Base-by-base conservation (phyloP, 2,113 vertebrate genomes). In the Anoura caudifer region DNA sequence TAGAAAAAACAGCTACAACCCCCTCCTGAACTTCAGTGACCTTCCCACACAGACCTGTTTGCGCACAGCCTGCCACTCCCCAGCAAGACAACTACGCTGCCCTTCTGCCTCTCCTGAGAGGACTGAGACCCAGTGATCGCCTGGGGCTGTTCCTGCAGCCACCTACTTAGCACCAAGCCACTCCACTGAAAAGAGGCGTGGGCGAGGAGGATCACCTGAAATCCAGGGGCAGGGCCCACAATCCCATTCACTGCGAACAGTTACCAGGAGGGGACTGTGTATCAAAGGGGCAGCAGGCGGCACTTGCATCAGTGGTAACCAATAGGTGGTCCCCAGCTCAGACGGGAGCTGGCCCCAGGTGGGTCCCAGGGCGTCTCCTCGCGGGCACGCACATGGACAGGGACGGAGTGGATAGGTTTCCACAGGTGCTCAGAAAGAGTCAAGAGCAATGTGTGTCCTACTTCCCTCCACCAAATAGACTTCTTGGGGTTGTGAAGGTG, bases 321-420 rank as follows among this genome's bases (percentile, higher is more conserved):
- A 38, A 69, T 2, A 67, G 45, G 50, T 15, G 7, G 76, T 15
- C 41, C 79, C 84, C 80, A 85, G 86, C 89, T 75, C 47, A 36
- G 95, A 61, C 76, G 87, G 95, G 92, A 93, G 94, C 61, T 52
- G 52, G 77, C 83, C 31, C 28, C 77, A 47, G 83, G 43, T 17
- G 89, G 47, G 67, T 90, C 67, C 38, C 36, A 79, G 54, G 52
- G 52, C 52, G 4, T 94, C 97, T 97, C 96, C 95, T 95, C 45
- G 1, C 93, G 88, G 86, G 88, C 91, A 79, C 61, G 96, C 92
- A 97, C 92, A 96, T 36, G 88, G 88, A 96, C 91, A 95, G 43
- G 85, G 70, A 73, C 7, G 17, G 73, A 90, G 17, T 1, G 76
- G 73, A 93, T 56, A 50, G 33, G 86, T 83, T 93, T 91, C 89